A percentile compares a stretch with the other conserved stretches of the same genome.
phyloP scores from a whole-genome alignment of 2,797 vertebrate genomes.

The Coreius guichenoti region DNA sequence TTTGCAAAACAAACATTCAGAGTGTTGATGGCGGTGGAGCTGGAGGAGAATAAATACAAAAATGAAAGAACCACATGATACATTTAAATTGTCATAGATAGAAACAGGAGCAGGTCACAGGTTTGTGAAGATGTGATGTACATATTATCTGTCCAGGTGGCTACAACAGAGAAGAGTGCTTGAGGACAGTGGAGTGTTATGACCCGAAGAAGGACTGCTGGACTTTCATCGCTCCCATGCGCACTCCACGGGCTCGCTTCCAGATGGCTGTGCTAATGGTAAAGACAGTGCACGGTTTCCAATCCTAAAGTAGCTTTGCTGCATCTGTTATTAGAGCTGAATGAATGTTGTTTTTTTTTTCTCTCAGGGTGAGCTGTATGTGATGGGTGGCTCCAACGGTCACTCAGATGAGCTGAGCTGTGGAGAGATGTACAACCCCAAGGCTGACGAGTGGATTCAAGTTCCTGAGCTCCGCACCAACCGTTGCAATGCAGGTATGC shows the following conservation, averaged over 20 bases:
- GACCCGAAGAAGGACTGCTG: constrained; percentile 88
- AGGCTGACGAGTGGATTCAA: constrained; percentile 88
- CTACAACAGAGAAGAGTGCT: constrained; percentile 96
- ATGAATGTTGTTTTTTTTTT: not conserved
- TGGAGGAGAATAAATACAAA: not conserved
- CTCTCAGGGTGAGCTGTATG: constrained; percentile 89
- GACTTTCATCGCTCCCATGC: constrained; percentile 95
- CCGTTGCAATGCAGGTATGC: constrained; percentile 93
- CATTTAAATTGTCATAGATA: not conserved
- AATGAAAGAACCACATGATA: not conserved
- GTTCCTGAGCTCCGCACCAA: constrained; percentile 94
- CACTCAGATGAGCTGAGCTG: constrained; percentile 96
- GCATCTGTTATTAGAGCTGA: constrained; percentile 24
- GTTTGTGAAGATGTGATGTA: not conserved
- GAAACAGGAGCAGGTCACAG: not conserved
- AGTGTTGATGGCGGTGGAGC: not conserved
- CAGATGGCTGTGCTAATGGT: constrained; percentile 98
- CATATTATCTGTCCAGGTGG: constrained; percentile 79
- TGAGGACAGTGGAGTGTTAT: constrained; percentile 96
- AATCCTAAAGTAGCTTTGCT: not conserved
- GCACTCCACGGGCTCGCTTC: constrained; percentile 94
- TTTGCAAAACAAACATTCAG: not conserved
- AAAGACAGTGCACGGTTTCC: constrained; percentile 36
- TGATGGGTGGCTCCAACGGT: constrained; percentile 96
- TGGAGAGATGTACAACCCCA: constrained; percentile 92